Evolutionary conservation across 2,797 vertebrate species (phyloP).

Genomic region (Takifugu rubripes): DNA sequence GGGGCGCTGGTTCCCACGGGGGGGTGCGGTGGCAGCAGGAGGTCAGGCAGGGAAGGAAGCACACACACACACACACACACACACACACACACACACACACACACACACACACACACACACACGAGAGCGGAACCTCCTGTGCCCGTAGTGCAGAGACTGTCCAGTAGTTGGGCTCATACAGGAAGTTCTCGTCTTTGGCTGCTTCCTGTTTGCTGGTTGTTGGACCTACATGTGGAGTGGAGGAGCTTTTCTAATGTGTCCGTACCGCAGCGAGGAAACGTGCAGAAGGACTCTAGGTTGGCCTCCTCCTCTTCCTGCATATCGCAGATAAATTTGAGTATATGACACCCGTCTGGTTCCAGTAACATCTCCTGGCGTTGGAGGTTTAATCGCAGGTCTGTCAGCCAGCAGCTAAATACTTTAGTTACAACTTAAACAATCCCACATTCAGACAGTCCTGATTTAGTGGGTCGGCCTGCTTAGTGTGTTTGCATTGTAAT

Average conservation of each 20-base stretch:
- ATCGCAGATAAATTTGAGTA: slow-evolving; percentile 12
- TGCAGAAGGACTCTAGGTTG: slow-evolving; percentile 4
- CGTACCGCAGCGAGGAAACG: not conserved
- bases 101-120: slow-evolving; percentile 19
- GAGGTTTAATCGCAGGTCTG: slow-evolving; percentile 23
- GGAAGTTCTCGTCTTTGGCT: slow-evolving; percentile 78
- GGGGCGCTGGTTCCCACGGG: slow-evolving; percentile 76
- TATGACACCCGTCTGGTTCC: slow-evolving; percentile 1
- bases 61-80: slow-evolving; percentile 20
- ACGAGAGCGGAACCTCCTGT: slow-evolving; percentile 41
- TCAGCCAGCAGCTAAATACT: slow-evolving; percentile 39
- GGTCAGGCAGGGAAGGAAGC: slow-evolving; percentile 69
- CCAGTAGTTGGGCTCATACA: slow-evolving; percentile 65
- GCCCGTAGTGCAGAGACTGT: slow-evolving; percentile 46
- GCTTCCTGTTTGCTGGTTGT: slow-evolving; percentile 75
- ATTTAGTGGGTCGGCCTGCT: slow-evolving; percentile 47
- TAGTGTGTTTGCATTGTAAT: slow-evolving; percentile 39
- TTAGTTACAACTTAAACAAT: slow-evolving; percentile 37
- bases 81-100: slow-evolving; percentile 25
- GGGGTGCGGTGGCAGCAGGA: slow-evolving; percentile 55
- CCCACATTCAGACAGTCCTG: slow-evolving; percentile 16
- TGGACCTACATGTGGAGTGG: slow-evolving; percentile 52
- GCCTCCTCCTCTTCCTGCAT: too few relatives aligned
- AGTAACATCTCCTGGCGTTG: slow-evolving; percentile 6
- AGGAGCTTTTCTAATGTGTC: slow-evolving; percentile 37